Evolutionary conservation across 2,797 vertebrate genomes (phyloP).

Genomic region (Glossophaga mutica): DNA sequence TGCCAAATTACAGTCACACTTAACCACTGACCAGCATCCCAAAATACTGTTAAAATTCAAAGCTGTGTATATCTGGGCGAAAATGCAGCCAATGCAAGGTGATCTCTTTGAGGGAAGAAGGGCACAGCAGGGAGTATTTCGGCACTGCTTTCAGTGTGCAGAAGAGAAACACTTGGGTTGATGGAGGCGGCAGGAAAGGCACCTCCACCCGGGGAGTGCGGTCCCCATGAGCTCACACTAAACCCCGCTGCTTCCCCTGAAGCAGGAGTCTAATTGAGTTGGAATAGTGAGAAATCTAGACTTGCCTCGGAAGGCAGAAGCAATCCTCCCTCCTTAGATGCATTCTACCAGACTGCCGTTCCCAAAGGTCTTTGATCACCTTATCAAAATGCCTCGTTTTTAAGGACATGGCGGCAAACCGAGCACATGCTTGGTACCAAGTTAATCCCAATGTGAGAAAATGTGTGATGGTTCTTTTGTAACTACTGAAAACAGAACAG

Average conservation of each 20-base stretch:
- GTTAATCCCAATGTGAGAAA: slow-evolving; percentile 40
- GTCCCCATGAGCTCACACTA: neutral
- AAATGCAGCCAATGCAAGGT: neutral
- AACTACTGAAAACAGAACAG: neutral
- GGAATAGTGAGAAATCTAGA: neutral
- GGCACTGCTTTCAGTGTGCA: neutral
- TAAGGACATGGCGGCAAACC: neutral
- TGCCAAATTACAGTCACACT: neutral
- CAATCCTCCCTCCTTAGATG: neutral
- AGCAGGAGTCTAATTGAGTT: neutral
- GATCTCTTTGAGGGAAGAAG: neutral
- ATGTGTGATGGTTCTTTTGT: neutral
- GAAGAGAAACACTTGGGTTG: neutral
- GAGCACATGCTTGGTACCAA: neutral
- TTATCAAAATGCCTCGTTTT: neutral
- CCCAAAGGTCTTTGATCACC: neutral
- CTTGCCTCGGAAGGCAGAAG: neutral
- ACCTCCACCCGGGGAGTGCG: neutral
- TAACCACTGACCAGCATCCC: neutral
- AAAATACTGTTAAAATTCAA: neutral
- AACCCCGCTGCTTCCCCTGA: neutral
- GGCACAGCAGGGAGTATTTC: neutral
- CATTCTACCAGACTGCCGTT: neutral
- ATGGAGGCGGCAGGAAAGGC: neutral
- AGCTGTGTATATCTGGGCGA: neutral